phyloP scores from a whole-genome alignment of 2,113 vertebrate species.

The Xyliphius kryptos region DNA sequence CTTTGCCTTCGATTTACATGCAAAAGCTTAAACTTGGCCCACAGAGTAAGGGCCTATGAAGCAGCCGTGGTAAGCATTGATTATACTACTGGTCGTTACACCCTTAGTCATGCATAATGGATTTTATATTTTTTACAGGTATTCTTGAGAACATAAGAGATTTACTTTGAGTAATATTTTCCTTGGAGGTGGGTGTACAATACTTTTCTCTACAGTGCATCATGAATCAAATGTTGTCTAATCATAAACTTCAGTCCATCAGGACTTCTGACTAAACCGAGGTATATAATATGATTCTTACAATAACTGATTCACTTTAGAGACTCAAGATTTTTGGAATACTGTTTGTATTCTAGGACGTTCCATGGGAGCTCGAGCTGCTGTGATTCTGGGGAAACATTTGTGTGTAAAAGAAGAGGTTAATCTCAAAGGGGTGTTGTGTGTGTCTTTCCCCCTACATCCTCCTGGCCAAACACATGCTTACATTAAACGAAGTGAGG shows the following conservation, averaged over 20 bases:
- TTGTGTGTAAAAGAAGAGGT: slow-evolving; percentile 53
- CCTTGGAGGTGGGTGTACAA: slow-evolving; percentile 73
- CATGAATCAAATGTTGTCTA: too few relatives aligned
- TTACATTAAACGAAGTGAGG: slow-evolving; percentile 73
- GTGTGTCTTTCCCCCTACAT: slow-evolving; percentile 85
- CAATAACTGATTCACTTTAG: too few relatives aligned
- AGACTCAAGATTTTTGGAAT: too few relatives aligned
- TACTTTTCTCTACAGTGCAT: too few relatives aligned
- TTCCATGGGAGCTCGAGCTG: slow-evolving; percentile 87
- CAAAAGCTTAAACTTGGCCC: slow-evolving; percentile 78
- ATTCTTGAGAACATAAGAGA: slow-evolving; percentile 70
- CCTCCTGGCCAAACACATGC: slow-evolving; percentile 71
- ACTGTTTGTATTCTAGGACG: slow-evolving; percentile 73
- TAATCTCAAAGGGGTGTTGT: slow-evolving; percentile 75
- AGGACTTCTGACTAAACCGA: too few relatives aligned
- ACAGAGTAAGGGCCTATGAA: slow-evolving; percentile 77
- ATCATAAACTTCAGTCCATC: too few relatives aligned
- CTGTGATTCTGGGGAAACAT: slow-evolving; percentile 63
- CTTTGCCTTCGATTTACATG: slow-evolving; percentile 87
- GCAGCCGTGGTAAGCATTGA: slow-evolving; percentile 72
- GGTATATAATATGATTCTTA: too few relatives aligned
- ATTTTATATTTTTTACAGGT: slow-evolving; percentile 59
- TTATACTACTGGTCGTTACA: background rate
- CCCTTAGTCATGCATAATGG: background rate
- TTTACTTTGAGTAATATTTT: slow-evolving; percentile 71